Base-by-base conservation (phyloP, 2,888 invertebrate genomes). In the Caenorhabditis becei region DNA sequence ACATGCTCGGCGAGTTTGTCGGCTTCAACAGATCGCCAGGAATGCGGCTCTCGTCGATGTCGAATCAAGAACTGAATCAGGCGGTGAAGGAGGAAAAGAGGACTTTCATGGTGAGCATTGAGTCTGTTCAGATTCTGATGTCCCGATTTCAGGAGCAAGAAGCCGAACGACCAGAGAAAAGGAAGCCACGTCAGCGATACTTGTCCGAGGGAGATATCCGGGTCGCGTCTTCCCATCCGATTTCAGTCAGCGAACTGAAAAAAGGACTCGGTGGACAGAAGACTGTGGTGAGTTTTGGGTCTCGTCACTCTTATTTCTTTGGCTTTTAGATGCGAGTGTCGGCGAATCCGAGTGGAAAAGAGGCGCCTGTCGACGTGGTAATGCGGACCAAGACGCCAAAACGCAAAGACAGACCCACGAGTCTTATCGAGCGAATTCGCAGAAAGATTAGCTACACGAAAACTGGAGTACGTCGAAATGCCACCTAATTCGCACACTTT, bases 1-100 rank as follows among this genome's bases (percentile, higher is more conserved):
- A 83, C 49, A 84, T 88, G 85, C 80, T 88, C 26, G 85, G 85
- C 71, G 88, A 88, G 59, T 88, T 88, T 63, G 88, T 88, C 44
- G 88, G 84, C 23, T 75, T 88, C 62, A 83, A 86, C 75, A 80
- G 85, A 74, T 82, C 83, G 10, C 88, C 88, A 20, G 88, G 87
- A 74, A 86, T 86, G 58, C 65, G 78, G 56, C 81, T 80, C 10
- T 63, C 69, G 1, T 74, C 74, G 16, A 59, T 53, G 5, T 74
- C 74, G 1, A 80, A 74, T 26, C 74, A 69, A 20, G 80, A 80
- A 26, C 51, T 80, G 41, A 72, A 80, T 47, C 44, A 74, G 35
- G 80, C 80, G 14, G 74, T 80, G 11, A 74, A 75, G 37, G 80
- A 74, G 10, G 80, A 80, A 28, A 80, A 80, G 47, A 51, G 62